Evolutionary conservation across 2,888 invertebrate species (phyloP), one percentile per base, ranked within the genome.

Genomic region (Ennomos fuscantarius): DNA sequence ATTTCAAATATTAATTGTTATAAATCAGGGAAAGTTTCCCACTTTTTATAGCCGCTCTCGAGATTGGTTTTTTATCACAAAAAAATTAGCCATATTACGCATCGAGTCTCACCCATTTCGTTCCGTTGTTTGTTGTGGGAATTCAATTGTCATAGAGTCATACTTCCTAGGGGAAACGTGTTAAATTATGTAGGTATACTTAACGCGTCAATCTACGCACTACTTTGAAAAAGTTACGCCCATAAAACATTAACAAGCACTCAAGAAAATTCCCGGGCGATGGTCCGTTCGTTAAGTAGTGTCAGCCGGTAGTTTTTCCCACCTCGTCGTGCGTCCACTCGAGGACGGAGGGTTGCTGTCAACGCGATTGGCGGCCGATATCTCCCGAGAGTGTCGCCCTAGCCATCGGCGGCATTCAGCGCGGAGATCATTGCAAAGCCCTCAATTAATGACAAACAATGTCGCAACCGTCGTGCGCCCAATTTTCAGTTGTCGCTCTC

Each of bases 161-260:
- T 78, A 77, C 78, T 75, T 82, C 79, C 73, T 73, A 76, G 77
- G 83, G 83, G 82, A 81, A 84, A 80, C 79, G 81, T 86, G 87
- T 90, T 91, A 84, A 92, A 92, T 89, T 91, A 92, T 91, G 81
- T 87, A 92, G 79, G 82, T 84, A 84, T 87, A 91, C 91, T 91
- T 89, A 91, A 78, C 85, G 82, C 85, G 89, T 89, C 90, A 89
- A 87, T 90, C 89, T 81, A 86, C 82, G 80, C 86, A 86, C 85
- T 87, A 87, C 84, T 86, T 85, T 80, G 87, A 87, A 92, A 88
- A 92, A 91, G 88, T 90, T 88, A 85, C 88, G 82, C 89, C 91
- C 87, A 92, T 92, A 85, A 92, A 92, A 92, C 92, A 92, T 92
- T 92, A 92, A 91, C 91, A 88, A 88, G 90, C 91, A 92, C 91